Base-by-base conservation (phyloP, 2,113 vertebrate species). In the Phaethon lepturus region DNA sequence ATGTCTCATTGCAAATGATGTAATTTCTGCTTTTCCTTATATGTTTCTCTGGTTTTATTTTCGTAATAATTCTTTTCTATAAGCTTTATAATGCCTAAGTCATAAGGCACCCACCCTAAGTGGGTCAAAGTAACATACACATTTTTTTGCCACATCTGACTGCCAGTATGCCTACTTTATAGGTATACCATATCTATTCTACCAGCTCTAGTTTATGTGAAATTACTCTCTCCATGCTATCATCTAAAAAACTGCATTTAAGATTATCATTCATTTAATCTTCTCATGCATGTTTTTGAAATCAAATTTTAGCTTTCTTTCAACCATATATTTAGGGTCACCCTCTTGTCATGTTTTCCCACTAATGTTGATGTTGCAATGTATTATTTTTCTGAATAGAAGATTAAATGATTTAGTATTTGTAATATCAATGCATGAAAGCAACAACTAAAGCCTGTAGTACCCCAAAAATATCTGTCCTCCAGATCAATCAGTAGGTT, bases 191-290 rank as follows among this genome's bases (percentile, higher is more conserved):
- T 44, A 64, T 2, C 7, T 63, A 6, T 26, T 87, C 26, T 76
- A 25, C 38, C 22, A 88, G 17, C 4, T 73, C 14, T 42, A 40
- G 8, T 75, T 86, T 16, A 69, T n/a, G 9, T 33, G 25, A 82
- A 69, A 63, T 67, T 78, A 13, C 60, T 72, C 3, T 63, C 20
- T 67, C 4, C 6, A 20, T 66, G 25, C 2, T 52, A 20, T 40
- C 24, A 44, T 19, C 23, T 60, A 33, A 79, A 88, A 84, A 62
- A 2, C 2, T 52, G 1, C 8, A n/a, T 74, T 62, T 86, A 50
- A 63, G 0, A 8, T 44, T 66, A 68, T 28, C 0, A 0, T 58
- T 60, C 11, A n/a, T 6, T 3, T 40, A 79, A 71, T 52, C 26
- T 9, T 49, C 38, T 60, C 22, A 56, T 24, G 17, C 5, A 16